phyloP scores from a whole-genome alignment of 2,797 vertebrate species.

The Ctenochaetus hawaiiensis region DNA sequence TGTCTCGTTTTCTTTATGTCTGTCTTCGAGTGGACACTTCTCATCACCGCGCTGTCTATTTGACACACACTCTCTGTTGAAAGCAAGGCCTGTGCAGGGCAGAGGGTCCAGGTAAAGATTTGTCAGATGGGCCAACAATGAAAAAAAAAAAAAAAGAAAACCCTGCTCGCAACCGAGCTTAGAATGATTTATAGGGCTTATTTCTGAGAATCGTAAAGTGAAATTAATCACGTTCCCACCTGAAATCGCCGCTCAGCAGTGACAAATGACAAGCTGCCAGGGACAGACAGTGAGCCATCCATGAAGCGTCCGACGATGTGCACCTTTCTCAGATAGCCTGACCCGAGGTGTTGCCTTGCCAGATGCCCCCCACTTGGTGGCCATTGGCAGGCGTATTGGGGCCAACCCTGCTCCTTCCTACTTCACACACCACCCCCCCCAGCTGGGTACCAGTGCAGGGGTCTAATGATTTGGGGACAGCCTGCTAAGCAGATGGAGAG shows the following conservation, averaged over 20 bases:
- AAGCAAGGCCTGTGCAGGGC: constrained; percentile 62
- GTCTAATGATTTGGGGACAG: constrained; percentile 80
- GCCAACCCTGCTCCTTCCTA: constrained; percentile 52
- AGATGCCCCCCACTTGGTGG: constrained; percentile 80
- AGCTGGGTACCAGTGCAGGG: constrained; percentile 68
- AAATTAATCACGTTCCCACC: constrained; percentile 90
- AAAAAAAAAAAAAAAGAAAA: constrained; percentile 36
- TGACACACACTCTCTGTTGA: constrained; percentile 58
- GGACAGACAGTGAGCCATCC: constrained; percentile 87
- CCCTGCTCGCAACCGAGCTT: constrained; percentile 74
- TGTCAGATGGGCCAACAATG: constrained; percentile 80
- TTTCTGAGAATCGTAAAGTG: constrained; percentile 90
- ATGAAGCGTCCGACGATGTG: constrained; percentile 79
- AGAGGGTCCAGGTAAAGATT: constrained; percentile 81
- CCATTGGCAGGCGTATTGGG: constrained; percentile 58
- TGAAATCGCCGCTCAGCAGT: constrained; percentile 87
- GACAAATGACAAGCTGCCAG: constrained; percentile 90
- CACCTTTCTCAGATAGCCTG: constrained; percentile 85
- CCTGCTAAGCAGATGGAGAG: constrained; percentile 76
- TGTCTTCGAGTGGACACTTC: constrained; percentile 50
- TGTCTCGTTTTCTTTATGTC: constrained; percentile 30
- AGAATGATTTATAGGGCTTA: constrained; percentile 90
- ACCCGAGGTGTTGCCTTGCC: constrained; percentile 80
- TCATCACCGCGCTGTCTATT: constrained; percentile 52
- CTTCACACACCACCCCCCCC: constrained; percentile 28